Base-by-base conservation (phyloP, 1,140 invertebrate species). In the Anoplophora glabripennis region DNA sequence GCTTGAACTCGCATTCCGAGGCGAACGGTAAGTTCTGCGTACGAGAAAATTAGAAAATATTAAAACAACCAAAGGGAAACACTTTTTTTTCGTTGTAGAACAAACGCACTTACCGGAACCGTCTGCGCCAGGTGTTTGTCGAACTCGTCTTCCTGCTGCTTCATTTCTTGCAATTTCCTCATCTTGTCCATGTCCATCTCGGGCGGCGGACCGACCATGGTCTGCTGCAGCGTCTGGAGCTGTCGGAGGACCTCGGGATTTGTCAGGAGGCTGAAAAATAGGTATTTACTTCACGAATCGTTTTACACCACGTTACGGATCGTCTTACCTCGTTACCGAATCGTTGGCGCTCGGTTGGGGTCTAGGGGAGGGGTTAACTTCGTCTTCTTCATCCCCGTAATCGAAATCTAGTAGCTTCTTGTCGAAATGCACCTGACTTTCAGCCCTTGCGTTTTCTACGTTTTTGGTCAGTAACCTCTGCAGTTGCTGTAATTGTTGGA, bases 331-430 rank as follows among this genome's bases (percentile, higher is more conserved):
- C 33, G 67, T 65, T 46, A 73, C 71, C 0, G 64, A 42, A 34
- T 54, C 51, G 15, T 28, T 36, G 18, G 11, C 48, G 8, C 33
- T 34, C 4, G 58, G 44, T 17, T 62, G 57, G 8, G 63, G 55
- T 59, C 72, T 73, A 7, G 73, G 74, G 14, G 73, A 73, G 7
- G 74, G 65, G 66, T 73, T 69, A 3, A 65, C 60, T 15, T 82
- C 78, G 51, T 83, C 76, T 48, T 92, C 89, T 33, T 92, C 89
- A 64, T 90, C 88, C 0, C 86, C 88, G 76, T 92, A 92, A 75
- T 92, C 90, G 78, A 90, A 92, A 71, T 92, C 90, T 17, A 93
- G 74, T 1, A 93, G 71, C 73, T 92, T 90, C 72, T 87, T 89
- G 71, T 85, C 86, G 72, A 89, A 88, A 64, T 86, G 85, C 1